Evolutionary conservation across 2,113 vertebrate genomes (phyloP).

Genomic region (Perognathus longimembris): DNA sequence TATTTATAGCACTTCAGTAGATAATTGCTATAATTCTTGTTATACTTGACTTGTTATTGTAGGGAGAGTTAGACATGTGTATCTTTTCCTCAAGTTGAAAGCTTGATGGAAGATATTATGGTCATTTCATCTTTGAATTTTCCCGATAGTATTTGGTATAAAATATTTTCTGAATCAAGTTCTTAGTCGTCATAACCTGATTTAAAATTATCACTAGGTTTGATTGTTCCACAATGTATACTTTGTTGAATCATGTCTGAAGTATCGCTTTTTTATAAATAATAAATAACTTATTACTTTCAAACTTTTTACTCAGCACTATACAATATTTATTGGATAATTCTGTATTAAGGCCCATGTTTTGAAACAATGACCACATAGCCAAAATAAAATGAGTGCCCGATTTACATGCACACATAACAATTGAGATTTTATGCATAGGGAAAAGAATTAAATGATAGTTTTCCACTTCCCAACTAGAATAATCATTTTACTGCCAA

Average conservation of each 20-base stretch:
- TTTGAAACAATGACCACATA: conserved; percentile 84
- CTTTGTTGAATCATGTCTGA: background rate
- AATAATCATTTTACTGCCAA: conserved; percentile 52
- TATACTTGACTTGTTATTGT: background rate
- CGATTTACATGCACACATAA: conserved; percentile 82
- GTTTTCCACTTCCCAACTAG: conserved; percentile 81
- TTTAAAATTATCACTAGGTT: background rate
- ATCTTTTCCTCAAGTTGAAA: background rate
- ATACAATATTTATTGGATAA: conserved; percentile 85
- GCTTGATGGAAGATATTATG: background rate
- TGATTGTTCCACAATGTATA: background rate
- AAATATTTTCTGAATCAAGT: background rate
- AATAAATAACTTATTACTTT: conserved; percentile 80
- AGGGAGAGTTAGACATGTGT: background rate
- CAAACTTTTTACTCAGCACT: conserved; percentile 86
- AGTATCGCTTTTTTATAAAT: background rate
- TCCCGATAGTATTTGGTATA: background rate
- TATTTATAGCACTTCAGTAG: background rate
- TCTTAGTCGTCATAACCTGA: background rate
- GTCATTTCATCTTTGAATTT: background rate
- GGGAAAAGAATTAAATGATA: conserved; percentile 85
- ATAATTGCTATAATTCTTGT: background rate
- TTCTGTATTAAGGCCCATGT: conserved; percentile 88
- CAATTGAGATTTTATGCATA: conserved; percentile 80
- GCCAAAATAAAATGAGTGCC: conserved; percentile 85